Base-by-base conservation (phyloP, 2,888 invertebrate genomes). In the Pteria penguin region DNA sequence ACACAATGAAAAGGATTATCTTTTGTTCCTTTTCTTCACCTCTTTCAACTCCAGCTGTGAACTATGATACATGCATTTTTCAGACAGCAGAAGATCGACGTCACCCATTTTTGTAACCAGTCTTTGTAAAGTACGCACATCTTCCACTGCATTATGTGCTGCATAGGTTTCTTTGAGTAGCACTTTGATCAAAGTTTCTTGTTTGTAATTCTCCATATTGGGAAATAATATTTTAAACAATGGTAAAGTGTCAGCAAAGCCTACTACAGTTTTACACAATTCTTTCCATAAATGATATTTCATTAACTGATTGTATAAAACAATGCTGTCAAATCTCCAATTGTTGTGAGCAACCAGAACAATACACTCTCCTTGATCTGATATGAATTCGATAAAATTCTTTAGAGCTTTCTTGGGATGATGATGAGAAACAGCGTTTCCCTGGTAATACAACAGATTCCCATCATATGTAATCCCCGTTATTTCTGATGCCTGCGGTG, bases 181-280 rank as follows among this genome's bases (percentile, higher is more conserved):
- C n/a, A n/a, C 1, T 31, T 26, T 14, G 27, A 3, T 14, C 31
- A 60, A 3, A 29, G 60, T 60, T 60, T 60, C 60, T 60, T 22
- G 60, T 26, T 60, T 60, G 27, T 2, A 60, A 22, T 26, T 60
- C n/a, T 60, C 31, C 60, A 5, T 26, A 60, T 60, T 26, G 5
- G 4, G 60, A n/a, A 29, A 60, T 31, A 60, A 29, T 27, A 26
- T 60, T 60, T 60, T 60, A 2, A 60, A 60, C 27, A 29, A 26
- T 5, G 26, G 24, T 29, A 60, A 31, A 60, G 60, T 26, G 31
- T 60, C 60, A 60, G 31, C 60, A 60, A 60, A 60, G 8, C 60
- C 26, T 29, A 60, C 31, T 8, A 60, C 60, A 29, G 60, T 60
- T 22, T 60, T 60, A 60, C 60, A 60, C 27, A 60, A 55, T 55